Percentiles rank a stretch among this genome's conserved stretches.
Conservation (phyloP, 1,140 invertebrate species). For the Bombus impatiens region DNA sequence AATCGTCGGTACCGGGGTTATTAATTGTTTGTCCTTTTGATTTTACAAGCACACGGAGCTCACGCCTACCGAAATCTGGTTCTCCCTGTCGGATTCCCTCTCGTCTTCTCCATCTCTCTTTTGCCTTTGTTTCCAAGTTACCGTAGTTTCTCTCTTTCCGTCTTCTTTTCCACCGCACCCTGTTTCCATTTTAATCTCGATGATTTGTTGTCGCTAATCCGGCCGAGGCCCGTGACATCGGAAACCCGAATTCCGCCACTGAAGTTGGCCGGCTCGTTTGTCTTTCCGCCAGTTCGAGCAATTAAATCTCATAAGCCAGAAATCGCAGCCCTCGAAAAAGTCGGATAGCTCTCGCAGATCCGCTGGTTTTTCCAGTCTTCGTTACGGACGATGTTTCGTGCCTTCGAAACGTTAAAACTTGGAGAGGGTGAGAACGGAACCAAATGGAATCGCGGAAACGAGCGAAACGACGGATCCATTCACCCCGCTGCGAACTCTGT, state of each 20-base stretch:
- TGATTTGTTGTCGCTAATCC: constrained; percentile 82
- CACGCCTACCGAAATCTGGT: constrained; percentile 39
- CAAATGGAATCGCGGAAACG: constrained; percentile 37
- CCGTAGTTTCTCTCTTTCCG: constrained; percentile 42
- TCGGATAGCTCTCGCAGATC: neutral
- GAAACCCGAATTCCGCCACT: constrained; percentile 51
- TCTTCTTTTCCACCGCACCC: constrained; percentile 5
- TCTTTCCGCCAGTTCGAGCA: constrained; percentile 44
- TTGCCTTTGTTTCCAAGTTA: constrained; percentile 12
- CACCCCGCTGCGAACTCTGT: constrained; percentile 32
- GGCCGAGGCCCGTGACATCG: constrained; percentile 46
- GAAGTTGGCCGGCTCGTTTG: constrained; percentile 41
- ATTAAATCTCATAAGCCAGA: constrained; percentile 60
- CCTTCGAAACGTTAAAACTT: constrained; percentile 27
- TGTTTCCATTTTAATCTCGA: constrained; percentile 77
- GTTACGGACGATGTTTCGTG: no score
- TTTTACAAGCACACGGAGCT: constrained; percentile 72
- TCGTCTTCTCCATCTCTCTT: constrained; percentile 35
- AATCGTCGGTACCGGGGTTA: constrained; percentile 75
- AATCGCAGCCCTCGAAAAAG: constrained; percentile 16
- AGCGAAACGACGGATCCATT: constrained; percentile 27
- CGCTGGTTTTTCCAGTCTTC: neutral
- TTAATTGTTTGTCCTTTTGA: constrained; percentile 83
- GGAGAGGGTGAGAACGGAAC: constrained; percentile 32
- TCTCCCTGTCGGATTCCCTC: constrained; percentile 28